phyloP scores from a whole-genome alignment of 2,888 invertebrate species.

The Galerucella nymphaeae region DNA sequence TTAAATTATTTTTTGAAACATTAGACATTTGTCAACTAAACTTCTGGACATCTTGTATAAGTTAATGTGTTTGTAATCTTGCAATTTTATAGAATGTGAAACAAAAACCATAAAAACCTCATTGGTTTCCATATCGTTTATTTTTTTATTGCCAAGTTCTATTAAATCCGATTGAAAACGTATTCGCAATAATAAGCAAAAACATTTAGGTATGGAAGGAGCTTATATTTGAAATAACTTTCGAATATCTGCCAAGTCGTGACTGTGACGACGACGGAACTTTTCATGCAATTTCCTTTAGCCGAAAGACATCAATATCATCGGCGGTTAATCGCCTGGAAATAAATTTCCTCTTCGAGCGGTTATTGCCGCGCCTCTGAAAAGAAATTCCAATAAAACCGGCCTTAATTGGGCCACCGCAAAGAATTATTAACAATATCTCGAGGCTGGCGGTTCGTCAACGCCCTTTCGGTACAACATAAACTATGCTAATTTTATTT shows the following conservation, averaged over 20 bases:
- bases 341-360: slow-evolving; percentile 39
- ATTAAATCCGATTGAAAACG: slow-evolving; percentile 8
- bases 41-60: too few relatives aligned
- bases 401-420: slow-evolving; percentile 34
- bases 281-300: slow-evolving; percentile 37
- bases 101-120: neutral
- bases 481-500: slow-evolving; percentile 40
- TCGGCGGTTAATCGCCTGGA: slow-evolving; percentile 41
- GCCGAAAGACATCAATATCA: slow-evolving; percentile 39
- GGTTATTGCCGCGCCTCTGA: slow-evolving; percentile 32
- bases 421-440: slow-evolving; percentile 31
- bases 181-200: slow-evolving; percentile 24
- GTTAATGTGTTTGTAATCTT: too few relatives aligned
- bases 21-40: too few relatives aligned
- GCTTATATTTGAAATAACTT: slow-evolving; percentile 19
- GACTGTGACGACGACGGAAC: slow-evolving; percentile 25
- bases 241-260: slow-evolving; percentile 20
- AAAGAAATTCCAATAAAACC: slow-evolving; percentile 39
- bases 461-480: slow-evolving; percentile 27
- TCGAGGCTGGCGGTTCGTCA: slow-evolving; percentile 29
- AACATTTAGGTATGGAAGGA: slow-evolving; percentile 17
- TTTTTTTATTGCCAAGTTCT: neutral
- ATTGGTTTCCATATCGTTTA: slow-evolving; percentile 27
- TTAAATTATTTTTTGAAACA: too few relatives aligned
- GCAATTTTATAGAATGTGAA: too few relatives aligned